Evolutionary conservation across 1,140 invertebrate genomes (phyloP).

Genomic region (Zeugodacus cucurbitae): DNA sequence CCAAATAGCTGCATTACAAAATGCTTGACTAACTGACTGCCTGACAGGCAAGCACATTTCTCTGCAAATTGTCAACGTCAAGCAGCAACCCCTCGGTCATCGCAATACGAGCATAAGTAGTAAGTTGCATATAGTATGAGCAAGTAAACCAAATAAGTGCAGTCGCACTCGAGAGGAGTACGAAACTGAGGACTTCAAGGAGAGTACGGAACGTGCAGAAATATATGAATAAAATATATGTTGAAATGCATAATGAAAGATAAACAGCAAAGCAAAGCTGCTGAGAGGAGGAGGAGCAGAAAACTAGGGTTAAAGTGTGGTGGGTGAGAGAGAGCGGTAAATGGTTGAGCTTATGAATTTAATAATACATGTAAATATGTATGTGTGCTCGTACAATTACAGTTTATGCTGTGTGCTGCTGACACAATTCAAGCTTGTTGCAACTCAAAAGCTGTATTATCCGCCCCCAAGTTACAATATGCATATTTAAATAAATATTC

Average conservation of each 20-base stretch:
- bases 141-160: no score
- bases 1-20: background rate
- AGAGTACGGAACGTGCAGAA: background rate
- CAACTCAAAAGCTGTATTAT: background rate
- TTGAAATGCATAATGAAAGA: slow-evolving; percentile 4
- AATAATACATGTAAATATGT: background rate
- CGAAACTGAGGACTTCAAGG: background rate
- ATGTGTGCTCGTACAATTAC: background rate
- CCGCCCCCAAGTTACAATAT: background rate
- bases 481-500: background rate
- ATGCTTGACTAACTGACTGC: background rate
- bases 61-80: background rate
- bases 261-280: background rate
- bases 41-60: background rate
- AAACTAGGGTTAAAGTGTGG: background rate
- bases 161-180: background rate
- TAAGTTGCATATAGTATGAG: no score
- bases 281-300: background rate
- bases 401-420: background rate
- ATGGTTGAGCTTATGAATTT: background rate
- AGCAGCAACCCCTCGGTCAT: background rate
- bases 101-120: no score
- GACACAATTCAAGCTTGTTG: background rate
- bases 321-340: background rate
- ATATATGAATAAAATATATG: slow-evolving; percentile 34